Conservation (phyloP, 2,113 vertebrate species). For the Charadrius vociferus region DNA sequence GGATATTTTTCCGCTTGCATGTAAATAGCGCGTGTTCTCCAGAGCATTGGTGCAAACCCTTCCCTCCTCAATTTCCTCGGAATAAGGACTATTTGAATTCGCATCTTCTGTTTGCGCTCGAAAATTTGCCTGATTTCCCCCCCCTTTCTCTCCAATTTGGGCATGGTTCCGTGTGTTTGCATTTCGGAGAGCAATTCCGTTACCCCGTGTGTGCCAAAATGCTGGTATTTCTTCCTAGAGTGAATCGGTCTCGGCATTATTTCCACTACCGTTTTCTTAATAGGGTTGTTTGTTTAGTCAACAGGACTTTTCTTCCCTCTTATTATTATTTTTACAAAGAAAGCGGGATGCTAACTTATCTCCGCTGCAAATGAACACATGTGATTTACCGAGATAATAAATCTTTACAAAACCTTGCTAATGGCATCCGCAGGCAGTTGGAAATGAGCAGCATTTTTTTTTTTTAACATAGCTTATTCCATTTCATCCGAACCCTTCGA, state of each 20-base stretch:
- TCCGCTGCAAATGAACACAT: not conserved
- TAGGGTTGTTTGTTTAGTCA: not conserved
- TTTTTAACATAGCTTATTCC: not conserved
- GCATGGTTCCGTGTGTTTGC: not conserved
- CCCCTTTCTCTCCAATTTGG: not conserved
- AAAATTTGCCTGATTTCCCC: not conserved
- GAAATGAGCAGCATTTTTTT: not conserved
- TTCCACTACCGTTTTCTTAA: not conserved
- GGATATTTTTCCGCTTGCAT: not conserved
- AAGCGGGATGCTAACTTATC: not conserved
- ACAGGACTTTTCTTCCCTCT: not conserved
- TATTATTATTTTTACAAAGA: constrained; percentile 7
- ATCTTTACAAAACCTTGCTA: constrained; percentile 34
- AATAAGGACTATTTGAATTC: not conserved
- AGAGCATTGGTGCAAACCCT: not conserved
- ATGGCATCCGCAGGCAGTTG: constrained; percentile 35
- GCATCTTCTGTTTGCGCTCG: not conserved
- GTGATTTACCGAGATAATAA: constrained; percentile 48
- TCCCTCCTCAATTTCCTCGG: not conserved
- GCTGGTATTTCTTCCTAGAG: not conserved
- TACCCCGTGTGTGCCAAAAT: not conserved
- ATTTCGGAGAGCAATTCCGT: not conserved
- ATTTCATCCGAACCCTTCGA: not conserved
- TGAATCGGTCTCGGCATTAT: not conserved
- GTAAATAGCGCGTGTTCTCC: not conserved